Percentiles rank a stretch among this genome's conserved stretches.
phyloP scores from a whole-genome alignment of 2,888 invertebrate genomes.

The Clostera curtula region DNA sequence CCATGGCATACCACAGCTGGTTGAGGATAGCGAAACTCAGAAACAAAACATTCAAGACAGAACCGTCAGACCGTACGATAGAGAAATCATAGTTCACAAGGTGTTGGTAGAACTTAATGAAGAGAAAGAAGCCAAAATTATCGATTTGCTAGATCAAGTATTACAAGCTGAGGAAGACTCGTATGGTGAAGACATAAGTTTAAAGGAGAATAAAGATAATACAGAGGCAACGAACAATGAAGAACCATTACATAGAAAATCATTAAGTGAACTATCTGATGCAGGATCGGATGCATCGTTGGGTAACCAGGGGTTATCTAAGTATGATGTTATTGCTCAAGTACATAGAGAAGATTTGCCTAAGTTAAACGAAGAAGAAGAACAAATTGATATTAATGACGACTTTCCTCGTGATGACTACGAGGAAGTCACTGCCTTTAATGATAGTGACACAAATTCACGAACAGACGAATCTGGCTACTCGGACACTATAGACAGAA shows the following conservation, averaged over 20 bases:
- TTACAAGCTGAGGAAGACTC: slow-evolving; percentile 66
- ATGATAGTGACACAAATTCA: slow-evolving; percentile 58
- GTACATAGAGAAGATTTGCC: slow-evolving; percentile 74
- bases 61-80: slow-evolving; percentile 28
- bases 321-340: slow-evolving; percentile 74
- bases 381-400: slow-evolving; percentile 30
- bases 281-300: slow-evolving; percentile 62
- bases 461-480: slow-evolving; percentile 66
- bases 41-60: slow-evolving; percentile 26
- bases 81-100: slow-evolving; percentile 45
- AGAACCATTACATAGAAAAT: slow-evolving; percentile 43
- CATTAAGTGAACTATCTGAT: slow-evolving; percentile 57
- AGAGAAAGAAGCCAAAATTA: slow-evolving; percentile 66
- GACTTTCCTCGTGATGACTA: slow-evolving; percentile 24
- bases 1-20: no score
- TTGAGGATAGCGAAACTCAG: slow-evolving; percentile 19
- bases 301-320: slow-evolving; percentile 59
- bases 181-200: slow-evolving; percentile 47
- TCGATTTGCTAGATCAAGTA: slow-evolving; percentile 64
- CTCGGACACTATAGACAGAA: slow-evolving; percentile 59
- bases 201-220: slow-evolving; percentile 39
- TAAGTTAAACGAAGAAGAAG: slow-evolving; percentile 55
- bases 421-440: slow-evolving; percentile 49
- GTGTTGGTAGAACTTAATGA: slow-evolving; percentile 50
- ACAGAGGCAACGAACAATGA: slow-evolving; percentile 20